Conservation (phyloP, 1,140 invertebrate species). For the Himalopsyche phryganea region DNA sequence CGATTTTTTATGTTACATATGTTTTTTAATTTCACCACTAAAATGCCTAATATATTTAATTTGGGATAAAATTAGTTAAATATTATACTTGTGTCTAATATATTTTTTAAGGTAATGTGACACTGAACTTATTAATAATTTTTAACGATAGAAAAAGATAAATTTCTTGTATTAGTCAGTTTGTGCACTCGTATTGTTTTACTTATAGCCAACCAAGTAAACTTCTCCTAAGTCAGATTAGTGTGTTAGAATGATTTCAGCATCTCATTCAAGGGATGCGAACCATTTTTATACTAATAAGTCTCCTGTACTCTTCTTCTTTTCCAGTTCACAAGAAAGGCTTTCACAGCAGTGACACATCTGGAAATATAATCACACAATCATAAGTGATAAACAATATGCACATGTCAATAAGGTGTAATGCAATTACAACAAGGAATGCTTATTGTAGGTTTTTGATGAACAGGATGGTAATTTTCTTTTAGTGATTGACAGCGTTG, state of each 20-base stretch:
- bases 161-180: conserved; percentile 28
- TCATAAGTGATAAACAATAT: neutral
- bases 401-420: neutral
- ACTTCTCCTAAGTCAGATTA: conserved; percentile 27
- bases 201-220: conserved; percentile 15
- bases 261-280: conserved; percentile 5
- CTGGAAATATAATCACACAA: conserved; percentile 11
- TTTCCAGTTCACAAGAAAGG: conserved; percentile 6
- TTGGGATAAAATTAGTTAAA: conserved; percentile 32
- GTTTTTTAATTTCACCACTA: conserved; percentile 30
- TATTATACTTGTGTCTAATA: conserved; percentile 19
- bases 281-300: conserved; percentile 23
- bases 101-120: conserved; percentile 8
- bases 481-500: too few relatives aligned
- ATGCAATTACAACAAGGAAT: too few relatives aligned
- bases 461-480: too few relatives aligned
- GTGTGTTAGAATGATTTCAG: conserved; percentile 21
- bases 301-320: conserved; percentile 22
- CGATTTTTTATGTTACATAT: conserved; percentile 29
- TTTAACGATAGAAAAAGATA: conserved; percentile 30
- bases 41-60: conserved; percentile 29
- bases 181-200: conserved; percentile 26
- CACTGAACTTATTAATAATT: conserved; percentile 18
- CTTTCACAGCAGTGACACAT: conserved; percentile 32
- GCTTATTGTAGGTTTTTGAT: too few relatives aligned